Conservation (phyloP, 2,888 invertebrate genomes). For the Gymnosoma rotundatum region DNA sequence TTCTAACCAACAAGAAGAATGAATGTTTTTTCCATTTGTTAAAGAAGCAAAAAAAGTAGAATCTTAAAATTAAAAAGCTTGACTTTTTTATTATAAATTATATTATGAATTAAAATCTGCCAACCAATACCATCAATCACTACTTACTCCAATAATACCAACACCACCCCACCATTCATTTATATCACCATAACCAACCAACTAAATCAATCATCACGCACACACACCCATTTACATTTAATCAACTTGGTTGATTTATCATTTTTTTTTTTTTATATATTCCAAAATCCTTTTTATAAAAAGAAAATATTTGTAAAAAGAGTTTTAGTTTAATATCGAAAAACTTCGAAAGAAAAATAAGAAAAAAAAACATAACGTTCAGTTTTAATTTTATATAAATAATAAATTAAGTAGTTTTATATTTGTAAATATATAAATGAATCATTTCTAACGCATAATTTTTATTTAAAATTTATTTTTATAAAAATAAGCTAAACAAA, state of each 20-base stretch:
- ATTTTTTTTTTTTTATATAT: conserved; percentile 31
- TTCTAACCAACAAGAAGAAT: conserved; percentile 58
- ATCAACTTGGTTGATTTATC: conserved; percentile 33
- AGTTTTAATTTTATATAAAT: conserved; percentile 28
- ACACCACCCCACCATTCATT: conserved; percentile 39
- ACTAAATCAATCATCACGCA: conserved; percentile 3
- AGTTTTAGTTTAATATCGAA: conserved; percentile 13
- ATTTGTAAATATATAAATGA: conserved; percentile 56
- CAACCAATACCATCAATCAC: conserved; percentile 31
- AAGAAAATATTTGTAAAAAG: conserved; percentile 10
- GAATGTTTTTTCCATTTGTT: conserved; percentile 31
- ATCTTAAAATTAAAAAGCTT: conserved; percentile 46
- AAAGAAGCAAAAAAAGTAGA: conserved; percentile 44
- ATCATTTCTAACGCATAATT: conserved; percentile 36
- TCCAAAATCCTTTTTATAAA: conserved; percentile 39
- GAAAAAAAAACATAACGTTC: conserved; percentile 23
- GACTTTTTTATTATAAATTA: conserved; percentile 10
- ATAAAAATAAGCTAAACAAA: conserved; percentile 52
- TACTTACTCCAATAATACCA: conserved; percentile 24
- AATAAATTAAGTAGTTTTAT: conserved; percentile 53
- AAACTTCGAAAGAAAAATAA: neutral
- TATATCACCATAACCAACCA: conserved; percentile 38
- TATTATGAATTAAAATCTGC: conserved; percentile 18
- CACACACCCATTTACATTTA: neutral
- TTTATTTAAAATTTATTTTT: conserved; percentile 51